These are phyloP conservation scores for Nomada fabriciana DNA, from an alignment of 2,888 invertebrate species.

Conservation along the genomic window DNA sequence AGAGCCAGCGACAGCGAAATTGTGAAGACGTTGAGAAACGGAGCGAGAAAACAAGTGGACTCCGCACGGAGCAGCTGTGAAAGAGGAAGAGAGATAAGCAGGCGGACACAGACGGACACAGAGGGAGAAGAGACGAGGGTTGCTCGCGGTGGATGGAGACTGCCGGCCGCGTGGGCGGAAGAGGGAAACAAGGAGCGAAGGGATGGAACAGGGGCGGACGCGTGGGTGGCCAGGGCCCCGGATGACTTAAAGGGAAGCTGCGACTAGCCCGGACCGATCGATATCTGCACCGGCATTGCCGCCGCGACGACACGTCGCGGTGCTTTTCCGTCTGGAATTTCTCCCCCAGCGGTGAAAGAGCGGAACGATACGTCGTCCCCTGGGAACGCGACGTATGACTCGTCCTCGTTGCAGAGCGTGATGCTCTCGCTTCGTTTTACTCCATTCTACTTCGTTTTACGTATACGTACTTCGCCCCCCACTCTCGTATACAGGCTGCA, in stretches of 20 bases:
- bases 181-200: slow-evolving; percentile 5
- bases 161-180: slow-evolving; percentile 55
- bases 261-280: slow-evolving; percentile 80
- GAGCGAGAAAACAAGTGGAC: slow-evolving; percentile 4
- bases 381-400: slow-evolving; percentile 36
- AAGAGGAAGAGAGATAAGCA: background rate
- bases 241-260: slow-evolving; percentile 84
- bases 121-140: slow-evolving; percentile 21
- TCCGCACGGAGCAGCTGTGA: background rate
- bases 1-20: slow-evolving; percentile 36
- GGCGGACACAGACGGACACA: background rate
- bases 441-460: background rate
- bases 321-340: slow-evolving; percentile 41
- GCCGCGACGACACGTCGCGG: slow-evolving; percentile 53
- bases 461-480: background rate
- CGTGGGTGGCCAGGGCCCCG: slow-evolving; percentile 77
- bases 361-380: slow-evolving; percentile 20
- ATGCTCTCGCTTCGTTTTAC: slow-evolving; percentile 29
- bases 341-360: slow-evolving; percentile 6
- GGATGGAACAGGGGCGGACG: slow-evolving; percentile 62
- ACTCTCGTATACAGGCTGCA: slow-evolving; percentile 3
- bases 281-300: slow-evolving; percentile 73
- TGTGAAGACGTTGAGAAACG: slow-evolving; percentile 22
- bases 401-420: slow-evolving; percentile 20
- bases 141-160: slow-evolving; percentile 33